phyloP scores from a whole-genome alignment of 2,113 vertebrate genomes.

The Microtus pennsylvanicus region DNA sequence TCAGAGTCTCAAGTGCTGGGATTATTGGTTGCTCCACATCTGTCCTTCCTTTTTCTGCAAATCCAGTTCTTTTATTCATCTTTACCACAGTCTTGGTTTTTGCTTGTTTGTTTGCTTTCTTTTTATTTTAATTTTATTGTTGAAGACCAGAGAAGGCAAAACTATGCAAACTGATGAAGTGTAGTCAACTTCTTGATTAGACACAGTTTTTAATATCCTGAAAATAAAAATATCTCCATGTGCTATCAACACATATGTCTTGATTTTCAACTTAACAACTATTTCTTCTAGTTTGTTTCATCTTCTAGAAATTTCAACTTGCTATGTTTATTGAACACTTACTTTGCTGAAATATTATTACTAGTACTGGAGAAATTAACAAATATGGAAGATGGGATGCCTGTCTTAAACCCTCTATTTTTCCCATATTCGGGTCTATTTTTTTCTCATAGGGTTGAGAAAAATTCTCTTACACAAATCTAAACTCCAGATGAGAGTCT shows the following conservation, averaged over 20 bases:
- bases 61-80: not conserved
- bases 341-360: not conserved
- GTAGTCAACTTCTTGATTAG: not conserved
- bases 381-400: not conserved
- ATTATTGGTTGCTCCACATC: not conserved
- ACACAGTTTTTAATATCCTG: not conserved
- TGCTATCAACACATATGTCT: not conserved
- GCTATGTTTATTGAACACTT: not conserved
- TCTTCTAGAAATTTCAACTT: not conserved
- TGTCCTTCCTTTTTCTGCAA: not conserved
- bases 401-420: not conserved
- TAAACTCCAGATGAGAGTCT: fast-evolving
- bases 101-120: not conserved
- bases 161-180: not conserved
- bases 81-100: not conserved
- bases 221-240: conserved; percentile 16
- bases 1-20: not conserved
- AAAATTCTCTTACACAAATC: not conserved
- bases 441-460: not conserved
- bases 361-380: not conserved
- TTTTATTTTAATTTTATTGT: not conserved
- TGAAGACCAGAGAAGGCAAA: not conserved
- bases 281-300: not conserved
- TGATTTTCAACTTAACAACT: not conserved
- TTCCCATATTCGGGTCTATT: not conserved